Evolutionary conservation across 2,888 invertebrate species (phyloP).

Genomic region (Drosophila hamatofila): DNA sequence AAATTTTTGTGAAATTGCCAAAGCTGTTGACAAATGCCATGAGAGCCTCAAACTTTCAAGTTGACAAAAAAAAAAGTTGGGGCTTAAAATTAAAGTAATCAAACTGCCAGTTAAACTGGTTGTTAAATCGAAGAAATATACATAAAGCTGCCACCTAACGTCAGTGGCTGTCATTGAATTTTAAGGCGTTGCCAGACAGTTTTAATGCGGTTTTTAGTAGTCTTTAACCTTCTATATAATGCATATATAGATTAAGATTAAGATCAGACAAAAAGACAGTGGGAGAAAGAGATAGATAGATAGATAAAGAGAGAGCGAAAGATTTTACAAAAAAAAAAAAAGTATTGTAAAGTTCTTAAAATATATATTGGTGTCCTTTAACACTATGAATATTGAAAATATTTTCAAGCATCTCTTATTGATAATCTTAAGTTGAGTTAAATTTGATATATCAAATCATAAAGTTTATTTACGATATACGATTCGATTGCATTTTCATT

Average conservation of each 20-base stretch:
- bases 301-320: not conserved
- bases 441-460: not conserved
- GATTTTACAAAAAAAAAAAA: not conserved
- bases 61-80: not conserved
- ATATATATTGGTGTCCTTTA: not conserved
- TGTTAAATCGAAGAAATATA: not conserved
- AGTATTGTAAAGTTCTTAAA: not conserved
- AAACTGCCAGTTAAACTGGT: not conserved
- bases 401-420: constrained; percentile 1
- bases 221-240: not conserved
- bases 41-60: not conserved
- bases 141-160: not conserved
- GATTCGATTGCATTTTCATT: constrained; percentile 10
- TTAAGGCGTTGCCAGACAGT: not conserved
- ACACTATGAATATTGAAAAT: not conserved
- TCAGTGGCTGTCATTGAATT: not conserved
- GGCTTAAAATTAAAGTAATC: not conserved
- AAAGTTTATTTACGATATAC: not conserved
- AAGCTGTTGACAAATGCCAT: not conserved
- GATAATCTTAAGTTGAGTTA: not conserved
- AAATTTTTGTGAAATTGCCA: not conserved
- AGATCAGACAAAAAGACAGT: not conserved
- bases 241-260: not conserved
- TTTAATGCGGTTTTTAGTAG: not conserved
- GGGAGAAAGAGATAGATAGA: too few species aligned